These are phyloP conservation scores for Bedellia somnulentella DNA, from an alignment of 2,888 invertebrate genomes.

Conservation along the genomic window DNA sequence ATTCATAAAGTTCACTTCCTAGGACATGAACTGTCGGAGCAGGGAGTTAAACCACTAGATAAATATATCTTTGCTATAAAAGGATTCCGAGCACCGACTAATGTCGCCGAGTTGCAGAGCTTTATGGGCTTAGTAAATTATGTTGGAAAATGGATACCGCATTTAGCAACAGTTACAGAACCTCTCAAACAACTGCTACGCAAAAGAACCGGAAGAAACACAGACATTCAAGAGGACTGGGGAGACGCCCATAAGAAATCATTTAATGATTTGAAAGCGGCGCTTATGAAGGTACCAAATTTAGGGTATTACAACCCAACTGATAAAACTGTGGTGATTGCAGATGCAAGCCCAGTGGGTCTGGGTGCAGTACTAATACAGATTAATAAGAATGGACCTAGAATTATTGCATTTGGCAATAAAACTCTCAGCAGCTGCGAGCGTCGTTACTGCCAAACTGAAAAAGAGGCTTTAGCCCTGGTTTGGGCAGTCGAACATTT, in stretches of 20 bases:
- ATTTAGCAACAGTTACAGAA: constrained; percentile 12
- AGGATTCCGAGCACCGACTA: constrained; percentile 10
- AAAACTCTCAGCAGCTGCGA: constrained; percentile 13
- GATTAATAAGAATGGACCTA: constrained; percentile 8
- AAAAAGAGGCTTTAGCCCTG: constrained; percentile 16
- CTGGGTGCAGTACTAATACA: constrained; percentile 11
- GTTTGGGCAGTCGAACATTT: constrained; percentile 17
- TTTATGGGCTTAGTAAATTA: constrained; percentile 16
- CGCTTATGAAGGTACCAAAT: constrained; percentile 7
- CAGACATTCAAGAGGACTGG: constrained; percentile 10
- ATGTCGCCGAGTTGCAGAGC: constrained; percentile 15
- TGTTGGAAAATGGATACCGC: constrained; percentile 13
- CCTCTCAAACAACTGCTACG: constrained; percentile 8
- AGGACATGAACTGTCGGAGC: constrained; percentile 7
- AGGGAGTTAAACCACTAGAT: constrained; percentile 12
- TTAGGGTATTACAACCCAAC: constrained; percentile 14
- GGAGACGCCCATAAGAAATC: constrained; percentile 4
- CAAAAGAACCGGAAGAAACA: constrained; percentile 5
- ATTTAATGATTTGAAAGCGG: constrained; percentile 8
- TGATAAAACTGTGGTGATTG: constrained; percentile 12
- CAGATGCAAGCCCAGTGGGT: constrained; percentile 15
- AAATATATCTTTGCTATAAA: constrained; percentile 12
- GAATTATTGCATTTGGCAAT: constrained; percentile 16
- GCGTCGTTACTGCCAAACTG: constrained; percentile 14
- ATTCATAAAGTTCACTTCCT: constrained; percentile 2